These are phyloP conservation scores for Trachymyrmex septentrionalis DNA, from an alignment of 1,140 invertebrate species.

Conservation along the genomic window DNA sequence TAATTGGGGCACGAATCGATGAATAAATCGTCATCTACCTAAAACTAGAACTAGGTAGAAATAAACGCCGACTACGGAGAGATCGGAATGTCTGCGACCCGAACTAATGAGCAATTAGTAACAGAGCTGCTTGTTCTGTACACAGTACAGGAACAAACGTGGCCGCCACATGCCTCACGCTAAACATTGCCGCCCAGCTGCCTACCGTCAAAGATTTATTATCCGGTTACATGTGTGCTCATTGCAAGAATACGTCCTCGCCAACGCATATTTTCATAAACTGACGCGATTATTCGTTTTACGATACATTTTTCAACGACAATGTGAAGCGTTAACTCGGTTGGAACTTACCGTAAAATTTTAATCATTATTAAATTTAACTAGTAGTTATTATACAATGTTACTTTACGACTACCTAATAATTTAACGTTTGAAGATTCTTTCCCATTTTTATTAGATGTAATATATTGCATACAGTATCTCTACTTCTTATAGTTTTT, in stretches of 20 bases:
- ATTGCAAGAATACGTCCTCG: not conserved
- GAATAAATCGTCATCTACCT: constrained; percentile 36
- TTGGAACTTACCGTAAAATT: not conserved
- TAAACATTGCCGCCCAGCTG: constrained; percentile 38
- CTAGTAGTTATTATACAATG: not conserved
- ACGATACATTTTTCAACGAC: not conserved
- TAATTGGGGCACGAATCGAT: constrained; percentile 45
- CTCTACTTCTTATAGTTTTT: not conserved
- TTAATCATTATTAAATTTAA: constrained; percentile 37
- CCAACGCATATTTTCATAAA: constrained; percentile 33
- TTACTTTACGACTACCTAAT: not conserved
- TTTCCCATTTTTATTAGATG: not conserved
- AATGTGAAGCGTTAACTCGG: not conserved
- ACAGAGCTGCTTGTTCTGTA: constrained; percentile 49
- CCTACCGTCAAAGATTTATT: constrained; percentile 62
- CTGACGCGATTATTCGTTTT: not conserved
- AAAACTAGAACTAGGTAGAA: constrained; percentile 38
- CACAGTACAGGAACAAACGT: constrained; percentile 59
- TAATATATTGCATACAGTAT: not conserved
- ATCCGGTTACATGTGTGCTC: constrained; percentile 6
- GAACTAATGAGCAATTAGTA: constrained; percentile 82
- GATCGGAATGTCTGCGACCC: constrained; percentile 72
- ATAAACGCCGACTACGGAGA: constrained; percentile 30
- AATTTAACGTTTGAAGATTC: not conserved
- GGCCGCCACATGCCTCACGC: constrained; percentile 55